phyloP scores from a whole-genome alignment of 2,113 vertebrate species.

The Ageneiosus marmoratus region DNA sequence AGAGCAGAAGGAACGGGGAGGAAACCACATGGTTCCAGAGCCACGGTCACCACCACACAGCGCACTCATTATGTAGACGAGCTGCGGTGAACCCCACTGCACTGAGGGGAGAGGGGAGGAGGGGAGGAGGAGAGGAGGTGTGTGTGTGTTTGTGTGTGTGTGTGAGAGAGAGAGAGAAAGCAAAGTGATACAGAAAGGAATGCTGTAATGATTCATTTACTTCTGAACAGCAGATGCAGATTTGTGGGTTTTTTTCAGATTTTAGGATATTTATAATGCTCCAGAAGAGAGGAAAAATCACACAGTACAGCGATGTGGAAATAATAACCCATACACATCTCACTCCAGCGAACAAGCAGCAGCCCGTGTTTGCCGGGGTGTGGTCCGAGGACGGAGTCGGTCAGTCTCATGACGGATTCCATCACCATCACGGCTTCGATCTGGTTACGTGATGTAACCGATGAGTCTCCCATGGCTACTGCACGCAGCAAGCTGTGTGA shows the following conservation, averaged over 20 bases:
- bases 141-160: constrained; percentile 12
- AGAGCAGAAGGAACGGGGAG: constrained; percentile 63
- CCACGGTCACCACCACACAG: constrained; percentile 61
- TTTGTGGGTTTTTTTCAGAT: no score
- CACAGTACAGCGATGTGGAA: background rate
- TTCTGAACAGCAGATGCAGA: constrained; percentile 6
- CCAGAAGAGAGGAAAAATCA: background rate
- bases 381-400: background rate
- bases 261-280: background rate
- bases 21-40: constrained; percentile 63
- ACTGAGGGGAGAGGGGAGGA: constrained; percentile 19
- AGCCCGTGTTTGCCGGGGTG: background rate
- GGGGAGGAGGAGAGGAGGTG: background rate
- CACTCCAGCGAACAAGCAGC: background rate
- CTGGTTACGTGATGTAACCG: background rate
- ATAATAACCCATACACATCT: background rate
- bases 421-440: constrained; percentile 7
- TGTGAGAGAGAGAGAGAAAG: no score
- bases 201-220: background rate
- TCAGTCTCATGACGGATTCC: background rate
- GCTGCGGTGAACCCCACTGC: constrained; percentile 65
- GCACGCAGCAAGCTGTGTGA: constrained; percentile 72
- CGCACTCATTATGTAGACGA: constrained; percentile 61
- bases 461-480: constrained; percentile 54
- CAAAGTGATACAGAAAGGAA: background rate